Percentiles rank a stretch among this genome's conserved stretches.
Evolutionary conservation across 2,888 invertebrate species (phyloP).

Genomic region (Yponomeuta evonymella): DNA sequence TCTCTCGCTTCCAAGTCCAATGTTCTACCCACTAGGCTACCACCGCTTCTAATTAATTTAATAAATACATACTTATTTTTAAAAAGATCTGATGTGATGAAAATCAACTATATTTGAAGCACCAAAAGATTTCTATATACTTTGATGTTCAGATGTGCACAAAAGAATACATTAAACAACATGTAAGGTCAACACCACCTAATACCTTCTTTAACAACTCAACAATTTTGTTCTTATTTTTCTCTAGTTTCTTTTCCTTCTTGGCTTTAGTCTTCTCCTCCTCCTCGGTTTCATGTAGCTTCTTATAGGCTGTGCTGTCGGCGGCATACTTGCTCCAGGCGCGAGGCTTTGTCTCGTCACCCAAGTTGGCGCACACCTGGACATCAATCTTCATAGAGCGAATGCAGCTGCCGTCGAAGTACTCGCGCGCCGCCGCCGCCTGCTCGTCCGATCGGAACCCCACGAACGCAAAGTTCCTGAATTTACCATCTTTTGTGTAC

Average conservation of each 20-base stretch:
- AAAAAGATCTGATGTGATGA: too few species aligned
- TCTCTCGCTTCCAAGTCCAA: too few species aligned
- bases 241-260: conserved; percentile 51
- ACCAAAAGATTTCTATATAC: too few species aligned
- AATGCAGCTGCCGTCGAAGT: conserved; percentile 90
- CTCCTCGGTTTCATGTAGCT: conserved; percentile 56
- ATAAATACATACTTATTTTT: too few species aligned
- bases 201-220: conserved; percentile 80
- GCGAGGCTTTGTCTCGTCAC: conserved; percentile 84
- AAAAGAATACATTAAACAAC: too few species aligned
- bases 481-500: conserved; percentile 92
- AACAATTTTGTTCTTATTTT: conserved; percentile 75
- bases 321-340: conserved; percentile 95
- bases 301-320: conserved; percentile 82
- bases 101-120: too few species aligned
- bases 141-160: too few species aligned
- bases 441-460: conserved; percentile 90
- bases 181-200: too few species aligned
- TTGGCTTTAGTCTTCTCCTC: conserved; percentile 47
- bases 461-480: conserved; percentile 95
- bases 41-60: too few species aligned
- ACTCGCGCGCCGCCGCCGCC: conserved; percentile 84
- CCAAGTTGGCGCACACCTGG: conserved; percentile 81
- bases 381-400: conserved; percentile 89
- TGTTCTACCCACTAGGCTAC: too few species aligned